Evolutionary conservation across 2,797 vertebrate species (phyloP).

Genomic region (Macroramphosus scolopax): DNA sequence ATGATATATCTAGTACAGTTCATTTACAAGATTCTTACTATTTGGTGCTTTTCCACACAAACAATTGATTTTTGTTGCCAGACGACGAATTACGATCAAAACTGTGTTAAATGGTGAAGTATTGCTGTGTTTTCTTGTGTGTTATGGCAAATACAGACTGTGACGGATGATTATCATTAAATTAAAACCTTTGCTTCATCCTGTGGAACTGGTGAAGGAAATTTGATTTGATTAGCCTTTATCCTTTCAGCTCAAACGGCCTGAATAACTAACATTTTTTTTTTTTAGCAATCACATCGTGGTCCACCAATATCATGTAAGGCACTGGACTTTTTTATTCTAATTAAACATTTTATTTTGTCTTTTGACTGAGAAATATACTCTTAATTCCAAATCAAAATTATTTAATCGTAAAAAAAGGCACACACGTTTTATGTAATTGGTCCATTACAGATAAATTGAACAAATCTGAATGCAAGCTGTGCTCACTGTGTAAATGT

Average conservation of each 20-base stretch:
- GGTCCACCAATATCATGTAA: conserved; percentile 70
- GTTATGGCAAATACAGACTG: conserved; percentile 72
- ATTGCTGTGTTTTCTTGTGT: conserved; percentile 52
- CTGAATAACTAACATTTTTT: conserved; percentile 35
- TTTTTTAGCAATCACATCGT: conserved; percentile 48
- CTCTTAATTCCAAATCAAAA: conserved; percentile 50
- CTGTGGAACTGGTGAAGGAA: conserved; percentile 15
- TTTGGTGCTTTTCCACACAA: conserved; percentile 76
- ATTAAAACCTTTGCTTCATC: conserved; percentile 9
- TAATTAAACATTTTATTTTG: conserved; percentile 44
- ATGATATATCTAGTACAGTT: conserved; percentile 73
- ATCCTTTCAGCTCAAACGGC: conserved; percentile 31
- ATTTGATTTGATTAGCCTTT: conserved; percentile 12
- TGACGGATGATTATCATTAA: conserved; percentile 17
- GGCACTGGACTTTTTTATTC: conserved; percentile 76
- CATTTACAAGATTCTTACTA: conserved; percentile 73
- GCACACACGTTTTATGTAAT: conserved; percentile 72
- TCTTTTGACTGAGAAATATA: conserved; percentile 16
- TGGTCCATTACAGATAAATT: conserved; percentile 54
- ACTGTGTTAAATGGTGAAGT: conserved; percentile 34
- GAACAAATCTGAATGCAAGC: conserved; percentile 41
- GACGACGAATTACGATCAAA: conserved; percentile 51
- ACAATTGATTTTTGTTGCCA: conserved; percentile 60
- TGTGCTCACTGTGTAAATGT: conserved; percentile 36
- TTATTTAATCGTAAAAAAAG: conserved; percentile 61